A percentile compares a stretch with the other conserved stretches of the same genome.
Conservation (phyloP, 2,888 invertebrate genomes). For the Schizaphis graminum region DNA sequence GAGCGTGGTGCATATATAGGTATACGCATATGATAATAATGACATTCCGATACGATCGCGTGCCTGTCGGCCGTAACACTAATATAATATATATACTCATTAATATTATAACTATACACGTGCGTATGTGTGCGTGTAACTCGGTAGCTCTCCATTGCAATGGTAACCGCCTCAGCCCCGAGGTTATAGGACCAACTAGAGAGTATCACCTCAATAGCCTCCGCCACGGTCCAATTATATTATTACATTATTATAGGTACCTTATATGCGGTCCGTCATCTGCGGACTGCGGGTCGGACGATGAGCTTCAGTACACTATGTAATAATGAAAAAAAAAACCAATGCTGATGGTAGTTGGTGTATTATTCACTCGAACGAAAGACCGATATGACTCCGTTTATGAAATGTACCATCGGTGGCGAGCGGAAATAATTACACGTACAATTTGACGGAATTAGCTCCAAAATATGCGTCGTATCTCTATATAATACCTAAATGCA, state of each 20-base stretch:
- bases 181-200: not conserved
- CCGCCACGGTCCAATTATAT: constrained; percentile 4
- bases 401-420: not conserved
- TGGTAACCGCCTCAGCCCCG: constrained; percentile 53
- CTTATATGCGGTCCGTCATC: not conserved
- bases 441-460: not conserved
- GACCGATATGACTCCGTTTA: not conserved
- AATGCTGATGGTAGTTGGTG: not conserved
- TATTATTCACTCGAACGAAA: not conserved
- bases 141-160: not conserved
- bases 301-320: not conserved
- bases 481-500: not conserved
- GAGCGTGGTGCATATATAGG: not conserved
- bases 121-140: constrained; percentile 12
- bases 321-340: not conserved
- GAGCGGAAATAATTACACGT: not conserved
- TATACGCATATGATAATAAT: constrained; percentile 3
- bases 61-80: constrained; percentile 50
- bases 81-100: not conserved
- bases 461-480: not conserved
- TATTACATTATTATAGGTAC: not conserved
- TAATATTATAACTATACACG: not conserved
- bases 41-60: constrained; percentile 64
- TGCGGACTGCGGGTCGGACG: not conserved
- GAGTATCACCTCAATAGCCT: constrained; percentile 7